Evolutionary conservation across 1,140 invertebrate genomes (phyloP).

Genomic region (Coboldia fuscipes): DNA sequence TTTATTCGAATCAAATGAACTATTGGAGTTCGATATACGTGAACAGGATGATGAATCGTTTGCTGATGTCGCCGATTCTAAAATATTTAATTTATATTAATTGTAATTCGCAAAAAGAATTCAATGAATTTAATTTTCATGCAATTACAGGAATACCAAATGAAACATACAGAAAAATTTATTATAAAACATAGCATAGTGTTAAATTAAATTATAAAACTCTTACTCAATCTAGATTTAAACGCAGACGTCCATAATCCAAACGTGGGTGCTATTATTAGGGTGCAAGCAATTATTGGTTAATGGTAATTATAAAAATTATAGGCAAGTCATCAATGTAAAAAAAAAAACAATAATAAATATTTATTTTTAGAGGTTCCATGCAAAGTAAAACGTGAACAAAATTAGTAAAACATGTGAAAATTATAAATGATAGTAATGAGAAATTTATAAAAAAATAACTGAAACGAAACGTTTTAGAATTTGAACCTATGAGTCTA

Average conservation of each 20-base stretch:
- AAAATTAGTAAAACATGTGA: constrained; percentile 3
- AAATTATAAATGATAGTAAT: constrained; percentile 8
- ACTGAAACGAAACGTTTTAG: constrained; percentile 16
- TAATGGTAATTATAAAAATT: constrained; percentile 4
- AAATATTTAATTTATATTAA: background rate
- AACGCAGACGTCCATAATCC: no score
- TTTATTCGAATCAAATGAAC: constrained; percentile 19
- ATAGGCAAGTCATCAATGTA: background rate
- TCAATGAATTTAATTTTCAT: no score
- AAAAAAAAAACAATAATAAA: constrained; percentile 2
- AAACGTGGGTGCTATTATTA: no score
- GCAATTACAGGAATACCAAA: no score
- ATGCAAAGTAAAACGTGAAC: background rate
- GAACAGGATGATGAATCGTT: constrained; percentile 21
- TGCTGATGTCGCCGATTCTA: constrained; percentile 21
- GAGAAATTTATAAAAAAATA: constrained; percentile 9
- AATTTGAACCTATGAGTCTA: no score
- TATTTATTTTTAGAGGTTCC: background rate
- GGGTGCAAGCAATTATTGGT: background rate
- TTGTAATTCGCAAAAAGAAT: no score
- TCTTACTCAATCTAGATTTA: no score
- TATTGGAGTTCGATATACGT: constrained; percentile 15
- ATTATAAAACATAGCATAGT: no score
- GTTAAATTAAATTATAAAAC: no score
- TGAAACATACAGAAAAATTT: no score